Base-by-base conservation (phyloP, 2,888 invertebrate species). In the Scaptomyza flava region DNA sequence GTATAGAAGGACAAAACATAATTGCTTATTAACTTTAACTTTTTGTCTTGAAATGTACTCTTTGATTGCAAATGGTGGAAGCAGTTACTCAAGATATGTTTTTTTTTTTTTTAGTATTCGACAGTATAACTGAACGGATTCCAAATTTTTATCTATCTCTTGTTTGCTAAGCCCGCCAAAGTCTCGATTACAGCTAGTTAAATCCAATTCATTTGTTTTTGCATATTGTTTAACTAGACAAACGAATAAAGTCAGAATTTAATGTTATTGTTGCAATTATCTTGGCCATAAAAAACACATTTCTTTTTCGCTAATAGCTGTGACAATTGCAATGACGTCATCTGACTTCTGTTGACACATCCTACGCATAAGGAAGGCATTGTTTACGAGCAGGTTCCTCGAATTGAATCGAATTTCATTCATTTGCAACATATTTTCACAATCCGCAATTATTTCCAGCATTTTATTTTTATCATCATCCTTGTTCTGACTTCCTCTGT, bases 401-500 rank as follows among this genome's bases (percentile, higher is more conserved):
- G 36, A n/a, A n/a, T 38, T 8, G 5, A 23, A 31, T 34, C 11
- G 34, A 46, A 53, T 54, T 54, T 58, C 59, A 54, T 69, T 69
- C 46, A 64, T 48, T 63, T 50, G n/a, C 48, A 77, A 68, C 67
- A 62, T 82, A 67, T 81, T 78, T 68, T 41, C 41, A 66, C 57
- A 66, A 58, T 6, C 61, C 79, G 64, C 77, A 83, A 81, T 82
- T 82, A 81, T 76, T 81, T 87, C 60, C 81, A 79, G 77, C 68
- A 81, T 74, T 87, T 85, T 77, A 74, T 68, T 85, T 79, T 72
- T 72, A 77, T 64, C 41, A 23, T 45, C 54, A 17, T 51, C 41
- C 53, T 45, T 46, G 52, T 42, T 9, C 42, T 14, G 41, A 7
- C 50, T 17, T 17, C 17, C 8, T 38, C 1, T 14, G 2, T 36